Conservation (phyloP, 2,888 invertebrate species). For the Spodoptera exigua region DNA sequence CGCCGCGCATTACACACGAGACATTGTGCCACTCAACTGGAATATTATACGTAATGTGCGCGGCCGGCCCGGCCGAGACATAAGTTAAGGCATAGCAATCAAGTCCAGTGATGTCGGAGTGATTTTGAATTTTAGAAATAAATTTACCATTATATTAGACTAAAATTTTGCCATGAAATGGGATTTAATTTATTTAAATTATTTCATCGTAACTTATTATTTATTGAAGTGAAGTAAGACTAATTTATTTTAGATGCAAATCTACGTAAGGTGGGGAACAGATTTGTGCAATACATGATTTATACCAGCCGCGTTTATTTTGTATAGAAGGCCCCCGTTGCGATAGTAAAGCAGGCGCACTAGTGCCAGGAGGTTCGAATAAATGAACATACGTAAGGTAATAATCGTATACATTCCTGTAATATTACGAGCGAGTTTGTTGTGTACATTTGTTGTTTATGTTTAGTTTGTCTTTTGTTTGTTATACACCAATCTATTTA, state of each 20-base stretch:
- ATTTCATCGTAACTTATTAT: conserved; percentile 54
- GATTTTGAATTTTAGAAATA: conserved; percentile 56
- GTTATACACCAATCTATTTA: conserved; percentile 62
- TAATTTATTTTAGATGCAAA: conserved; percentile 64
- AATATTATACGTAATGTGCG: conserved; percentile 1
- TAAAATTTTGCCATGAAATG: conserved; percentile 66
- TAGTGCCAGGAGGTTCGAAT: conserved; percentile 35
- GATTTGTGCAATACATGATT: conserved; percentile 68
- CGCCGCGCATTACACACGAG: conserved; percentile 11
- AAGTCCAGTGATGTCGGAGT: conserved; percentile 35
- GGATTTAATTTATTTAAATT: conserved; percentile 59
- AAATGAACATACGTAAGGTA: conserved; percentile 48
- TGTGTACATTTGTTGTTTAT: conserved; percentile 68
- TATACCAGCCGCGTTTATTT: conserved; percentile 57
- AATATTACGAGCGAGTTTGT: conserved; percentile 66
- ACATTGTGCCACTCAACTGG: conserved; percentile 10
- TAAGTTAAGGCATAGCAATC: conserved; percentile 14
- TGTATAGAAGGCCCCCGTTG: conserved; percentile 43
- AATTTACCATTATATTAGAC: conserved; percentile 56
- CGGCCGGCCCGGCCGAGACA: conserved; percentile 1
- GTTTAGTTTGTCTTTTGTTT: conserved; percentile 70
- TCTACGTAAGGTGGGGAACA: conserved; percentile 52
- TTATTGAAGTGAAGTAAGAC: conserved; percentile 63
- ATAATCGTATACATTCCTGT: conserved; percentile 71
- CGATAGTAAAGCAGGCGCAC: conserved; percentile 14